These are phyloP conservation scores for Pygmarrhopalites habei DNA, from an alignment of 1,140 invertebrate genomes.

Conservation along the genomic window DNA sequence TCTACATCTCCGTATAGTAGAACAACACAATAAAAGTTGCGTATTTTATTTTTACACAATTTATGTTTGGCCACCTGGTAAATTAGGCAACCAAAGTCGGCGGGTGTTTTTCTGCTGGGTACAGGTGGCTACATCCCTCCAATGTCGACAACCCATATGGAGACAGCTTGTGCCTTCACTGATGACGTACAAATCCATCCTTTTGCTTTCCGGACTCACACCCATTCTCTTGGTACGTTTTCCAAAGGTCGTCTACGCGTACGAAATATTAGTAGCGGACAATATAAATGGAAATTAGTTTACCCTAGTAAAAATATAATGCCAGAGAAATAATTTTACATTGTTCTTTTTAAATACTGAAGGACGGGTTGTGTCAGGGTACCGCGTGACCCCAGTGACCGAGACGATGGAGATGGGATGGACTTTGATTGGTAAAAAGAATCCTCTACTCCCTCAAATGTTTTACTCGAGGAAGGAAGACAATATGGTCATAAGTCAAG, in stretches of 20 bases:
- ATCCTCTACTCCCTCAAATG: constrained; percentile 90
- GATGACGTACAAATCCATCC: constrained; percentile 82
- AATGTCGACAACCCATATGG: constrained; percentile 69
- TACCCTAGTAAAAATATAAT: no score
- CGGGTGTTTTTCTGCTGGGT: constrained; percentile 78
- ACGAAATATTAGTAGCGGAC: no score
- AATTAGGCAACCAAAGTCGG: constrained; percentile 43
- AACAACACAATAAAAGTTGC: no score
- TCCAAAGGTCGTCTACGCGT: neutral
- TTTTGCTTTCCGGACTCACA: constrained; percentile 91
- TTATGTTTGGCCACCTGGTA: neutral
- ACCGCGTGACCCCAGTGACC: constrained; percentile 57
- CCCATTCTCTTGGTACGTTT: constrained; percentile 76
- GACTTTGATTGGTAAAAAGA: constrained; percentile 78
- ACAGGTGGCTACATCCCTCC: constrained; percentile 70
- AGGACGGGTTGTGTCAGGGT: constrained; percentile 80
- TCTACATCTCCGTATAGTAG: no score
- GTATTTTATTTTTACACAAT: no score
- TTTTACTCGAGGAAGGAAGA: constrained; percentile 82
- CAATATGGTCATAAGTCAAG: constrained; percentile 51
- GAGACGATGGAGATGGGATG: constrained; percentile 58
- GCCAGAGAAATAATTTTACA: no score
- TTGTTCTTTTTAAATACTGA: constrained; percentile 18
- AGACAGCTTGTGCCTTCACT: constrained; percentile 70
- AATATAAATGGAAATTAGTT: no score